These are phyloP conservation scores for Alligator mississippiensis DNA, from an alignment of 2,113 vertebrate genomes.

Conservation along the genomic window DNA sequence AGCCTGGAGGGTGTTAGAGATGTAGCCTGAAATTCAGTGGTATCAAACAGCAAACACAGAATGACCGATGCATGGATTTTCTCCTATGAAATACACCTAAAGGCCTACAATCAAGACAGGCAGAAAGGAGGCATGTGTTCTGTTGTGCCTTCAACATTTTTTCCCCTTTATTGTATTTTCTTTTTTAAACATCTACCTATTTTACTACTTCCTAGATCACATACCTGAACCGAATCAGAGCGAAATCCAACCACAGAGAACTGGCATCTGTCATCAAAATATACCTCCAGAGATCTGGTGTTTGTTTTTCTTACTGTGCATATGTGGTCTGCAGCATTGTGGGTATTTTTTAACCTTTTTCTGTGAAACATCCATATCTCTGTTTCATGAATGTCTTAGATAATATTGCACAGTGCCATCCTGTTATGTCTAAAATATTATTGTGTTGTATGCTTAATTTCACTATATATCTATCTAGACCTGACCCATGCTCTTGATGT, in stretches of 20 bases:
- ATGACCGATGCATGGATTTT: background rate
- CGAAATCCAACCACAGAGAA: conserved; percentile 9
- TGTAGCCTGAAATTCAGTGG: background rate
- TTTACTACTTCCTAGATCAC: conserved; percentile 62
- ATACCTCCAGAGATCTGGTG: conserved; percentile 40
- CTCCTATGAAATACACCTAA: conserved; percentile 28
- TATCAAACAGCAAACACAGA: background rate
- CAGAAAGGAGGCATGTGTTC: conserved; percentile 1
- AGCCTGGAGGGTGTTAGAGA: background rate
- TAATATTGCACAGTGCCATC: background rate
- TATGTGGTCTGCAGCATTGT: conserved; percentile 8
- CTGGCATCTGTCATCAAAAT: conserved; percentile 68
- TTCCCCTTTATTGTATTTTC: conserved; percentile 21
- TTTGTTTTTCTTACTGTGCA: conserved; percentile 60
- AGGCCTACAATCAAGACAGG: background rate
- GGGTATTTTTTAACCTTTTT: conserved; percentile 6
- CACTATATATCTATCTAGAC: background rate
- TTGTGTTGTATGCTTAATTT: background rate
- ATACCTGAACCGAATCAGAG: conserved; percentile 67
- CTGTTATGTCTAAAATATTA: background rate
- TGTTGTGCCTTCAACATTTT: background rate
- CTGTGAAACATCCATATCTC: background rate
- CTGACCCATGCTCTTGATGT: background rate
- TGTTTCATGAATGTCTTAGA: background rate
- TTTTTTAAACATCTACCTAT: conserved; percentile 34